Percentiles rank a stretch among this genome's conserved stretches.
These are phyloP conservation scores for Acanthoscelides obtectus DNA, from an alignment of 2,888 invertebrate genomes.

Conservation along the genomic window DNA sequence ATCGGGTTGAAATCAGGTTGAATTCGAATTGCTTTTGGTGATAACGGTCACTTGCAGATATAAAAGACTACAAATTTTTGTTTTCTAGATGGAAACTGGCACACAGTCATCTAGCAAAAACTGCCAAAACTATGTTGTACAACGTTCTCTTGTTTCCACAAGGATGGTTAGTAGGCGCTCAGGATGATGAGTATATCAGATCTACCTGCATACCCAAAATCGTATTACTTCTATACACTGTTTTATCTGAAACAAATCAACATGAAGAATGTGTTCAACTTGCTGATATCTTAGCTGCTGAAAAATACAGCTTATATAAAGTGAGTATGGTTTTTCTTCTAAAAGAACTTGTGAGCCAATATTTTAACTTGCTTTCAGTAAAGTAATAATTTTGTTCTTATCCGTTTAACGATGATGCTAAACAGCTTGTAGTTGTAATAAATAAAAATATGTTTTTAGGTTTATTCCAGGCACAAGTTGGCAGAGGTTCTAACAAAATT, in stretches of 20 bases:
- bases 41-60: not conserved
- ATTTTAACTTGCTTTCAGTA: no score
- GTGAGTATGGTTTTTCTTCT: conserved; percentile 43
- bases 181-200: conserved; percentile 59
- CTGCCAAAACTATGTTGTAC: conserved; percentile 73
- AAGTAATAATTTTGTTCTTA: no score
- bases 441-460: conserved; percentile 49
- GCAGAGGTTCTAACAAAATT: conserved; percentile 72
- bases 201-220: conserved; percentile 81
- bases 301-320: conserved; percentile 74
- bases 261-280: conserved; percentile 74
- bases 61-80: not conserved
- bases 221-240: conserved; percentile 70
- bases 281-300: conserved; percentile 74
- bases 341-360: no score
- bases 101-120: conserved; percentile 49
- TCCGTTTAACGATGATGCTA: no score
- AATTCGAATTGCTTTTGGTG: not conserved
- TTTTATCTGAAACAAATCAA: conserved; percentile 71
- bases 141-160: conserved; percentile 86
- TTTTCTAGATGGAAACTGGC: conserved; percentile 49
- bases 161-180: conserved; percentile 79
- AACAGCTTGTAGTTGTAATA: no score
- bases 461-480: conserved; percentile 72
- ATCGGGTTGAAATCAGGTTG: not conserved